phyloP scores from a whole-genome alignment of 2,113 vertebrate genomes.

The Rhinichthys klamathensis region DNA sequence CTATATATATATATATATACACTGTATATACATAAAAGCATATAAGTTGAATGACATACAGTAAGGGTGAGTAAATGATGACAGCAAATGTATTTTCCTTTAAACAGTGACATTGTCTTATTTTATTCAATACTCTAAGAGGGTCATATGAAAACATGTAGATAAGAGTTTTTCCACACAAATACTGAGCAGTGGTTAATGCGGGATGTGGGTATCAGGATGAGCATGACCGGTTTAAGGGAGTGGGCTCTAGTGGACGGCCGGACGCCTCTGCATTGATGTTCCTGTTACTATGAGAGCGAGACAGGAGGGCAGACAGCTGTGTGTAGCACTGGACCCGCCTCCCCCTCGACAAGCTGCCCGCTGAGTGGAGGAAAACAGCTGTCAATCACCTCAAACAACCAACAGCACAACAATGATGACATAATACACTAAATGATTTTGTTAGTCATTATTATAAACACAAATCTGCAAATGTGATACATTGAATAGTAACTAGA shows the following conservation, averaged over 20 bases:
- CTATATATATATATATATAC: no score
- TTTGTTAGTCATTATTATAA: background rate
- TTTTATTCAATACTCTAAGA: no score
- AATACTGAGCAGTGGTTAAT: background rate
- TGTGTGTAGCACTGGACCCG: constrained; percentile 43
- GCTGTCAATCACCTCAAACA: constrained; percentile 18
- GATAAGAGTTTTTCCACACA: no score
- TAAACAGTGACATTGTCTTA: no score
- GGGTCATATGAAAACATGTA: no score
- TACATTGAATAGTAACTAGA: background rate
- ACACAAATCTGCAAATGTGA: background rate
- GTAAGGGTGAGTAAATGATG: background rate
- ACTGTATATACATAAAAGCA: no score
- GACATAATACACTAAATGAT: background rate
- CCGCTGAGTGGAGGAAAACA: constrained; percentile 53
- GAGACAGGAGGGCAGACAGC: background rate
- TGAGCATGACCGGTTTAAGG: constrained; percentile 23
- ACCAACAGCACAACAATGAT: background rate
- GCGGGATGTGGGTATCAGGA: background rate
- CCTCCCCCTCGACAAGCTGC: constrained; percentile 27
- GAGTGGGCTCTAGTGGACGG: constrained; percentile 11
- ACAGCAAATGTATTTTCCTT: background rate
- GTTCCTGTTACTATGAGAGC: constrained; percentile 55
- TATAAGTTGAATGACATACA: background rate
- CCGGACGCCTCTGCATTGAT: constrained; percentile 23